Conservation (phyloP, 2,888 invertebrate species). For the Electrophaes corylata region DNA sequence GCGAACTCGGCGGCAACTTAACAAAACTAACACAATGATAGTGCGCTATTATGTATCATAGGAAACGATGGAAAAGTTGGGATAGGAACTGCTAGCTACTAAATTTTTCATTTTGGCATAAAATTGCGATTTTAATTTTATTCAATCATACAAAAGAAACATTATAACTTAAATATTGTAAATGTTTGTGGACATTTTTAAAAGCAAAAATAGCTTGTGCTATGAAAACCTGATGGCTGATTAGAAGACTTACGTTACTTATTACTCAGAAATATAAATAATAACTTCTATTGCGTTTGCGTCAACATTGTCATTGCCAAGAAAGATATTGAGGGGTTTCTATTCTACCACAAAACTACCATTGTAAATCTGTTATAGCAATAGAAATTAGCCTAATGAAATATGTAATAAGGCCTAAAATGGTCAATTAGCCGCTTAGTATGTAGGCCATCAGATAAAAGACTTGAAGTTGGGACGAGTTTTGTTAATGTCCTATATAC, state of each 20-base stretch:
- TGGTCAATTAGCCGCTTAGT: slow-evolving; percentile 62
- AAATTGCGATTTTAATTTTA: background rate
- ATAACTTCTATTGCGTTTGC: too few species aligned
- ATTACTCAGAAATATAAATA: too few species aligned
- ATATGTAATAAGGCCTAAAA: slow-evolving; percentile 45
- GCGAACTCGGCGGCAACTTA: slow-evolving; percentile 47
- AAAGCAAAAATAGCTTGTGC: too few species aligned
- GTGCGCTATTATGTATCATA: slow-evolving; percentile 42
- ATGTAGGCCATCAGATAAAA: slow-evolving; percentile 76
- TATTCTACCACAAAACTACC: background rate
- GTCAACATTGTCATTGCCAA: too few species aligned
- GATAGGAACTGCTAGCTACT: background rate
- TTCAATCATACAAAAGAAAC: too few species aligned
- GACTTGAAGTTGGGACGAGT: slow-evolving; percentile 58
- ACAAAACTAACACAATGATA: slow-evolving; percentile 52
- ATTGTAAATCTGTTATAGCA: background rate
- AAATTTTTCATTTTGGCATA: background rate
- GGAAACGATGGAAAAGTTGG: background rate
- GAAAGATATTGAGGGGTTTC: too few species aligned
- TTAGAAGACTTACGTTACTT: too few species aligned
- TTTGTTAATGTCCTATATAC: slow-evolving; percentile 65
- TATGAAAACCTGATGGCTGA: too few species aligned
- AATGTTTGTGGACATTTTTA: too few species aligned
- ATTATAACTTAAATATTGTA: too few species aligned
- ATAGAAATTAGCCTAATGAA: background rate